Evolutionary conservation across 2,113 vertebrate species (phyloP).

Genomic region (Crotophaga sulcirostris): DNA sequence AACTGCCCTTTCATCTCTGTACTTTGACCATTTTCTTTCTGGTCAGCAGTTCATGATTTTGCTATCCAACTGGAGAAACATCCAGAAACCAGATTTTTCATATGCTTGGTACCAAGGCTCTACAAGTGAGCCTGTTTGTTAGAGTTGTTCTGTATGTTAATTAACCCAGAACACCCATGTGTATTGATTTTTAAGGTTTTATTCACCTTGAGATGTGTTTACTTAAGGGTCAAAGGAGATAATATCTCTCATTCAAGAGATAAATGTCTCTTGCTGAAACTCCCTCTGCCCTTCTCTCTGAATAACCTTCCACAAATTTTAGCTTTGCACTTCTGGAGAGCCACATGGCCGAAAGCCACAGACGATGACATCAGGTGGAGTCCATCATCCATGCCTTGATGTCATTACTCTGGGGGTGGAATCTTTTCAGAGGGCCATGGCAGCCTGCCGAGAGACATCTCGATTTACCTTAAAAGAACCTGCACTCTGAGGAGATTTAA

Average conservation of each 20-base stretch:
- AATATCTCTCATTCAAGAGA: not conserved
- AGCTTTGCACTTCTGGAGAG: not conserved
- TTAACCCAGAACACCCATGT: not conserved
- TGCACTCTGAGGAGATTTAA: not conserved
- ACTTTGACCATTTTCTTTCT: not conserved
- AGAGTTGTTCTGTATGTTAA: not conserved
- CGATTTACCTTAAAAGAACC: not conserved
- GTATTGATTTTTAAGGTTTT: not conserved
- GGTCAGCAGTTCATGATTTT: not conserved
- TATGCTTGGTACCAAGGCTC: not conserved
- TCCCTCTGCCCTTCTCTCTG: not conserved
- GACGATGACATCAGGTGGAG: slow-evolving; percentile 22
- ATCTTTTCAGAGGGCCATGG: not conserved
- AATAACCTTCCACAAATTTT: not conserved
- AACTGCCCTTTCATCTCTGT: not conserved
- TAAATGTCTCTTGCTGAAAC: not conserved
- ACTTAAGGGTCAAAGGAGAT: not conserved
- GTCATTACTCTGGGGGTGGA: not conserved
- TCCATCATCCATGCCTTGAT: slow-evolving; percentile 29
- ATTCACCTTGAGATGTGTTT: not conserved
- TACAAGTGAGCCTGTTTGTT: not conserved
- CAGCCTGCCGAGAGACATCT: not conserved
- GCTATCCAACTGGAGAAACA: not conserved
- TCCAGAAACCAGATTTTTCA: not conserved
- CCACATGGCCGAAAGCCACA: not conserved